A percentile compares a stretch with the other conserved stretches of the same genome.
These are phyloP conservation scores for Cydia strobilella DNA, from an alignment of 1,140 invertebrate genomes.

Conservation along the genomic window DNA sequence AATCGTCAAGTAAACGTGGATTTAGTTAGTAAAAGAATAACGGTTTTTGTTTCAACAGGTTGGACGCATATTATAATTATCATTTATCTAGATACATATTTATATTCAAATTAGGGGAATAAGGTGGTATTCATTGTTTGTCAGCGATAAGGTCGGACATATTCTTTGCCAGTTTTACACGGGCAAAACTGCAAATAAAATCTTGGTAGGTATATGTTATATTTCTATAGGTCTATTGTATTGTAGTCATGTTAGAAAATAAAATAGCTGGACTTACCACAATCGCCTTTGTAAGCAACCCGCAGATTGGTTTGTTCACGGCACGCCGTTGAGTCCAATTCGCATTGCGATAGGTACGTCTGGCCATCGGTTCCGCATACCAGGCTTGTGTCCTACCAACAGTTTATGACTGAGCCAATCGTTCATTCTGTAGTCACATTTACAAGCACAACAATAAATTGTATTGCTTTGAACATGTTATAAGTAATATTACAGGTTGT, in stretches of 20 bases:
- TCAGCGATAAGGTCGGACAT: too few relatives aligned
- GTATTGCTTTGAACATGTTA: neutral
- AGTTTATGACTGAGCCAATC: conserved; percentile 7
- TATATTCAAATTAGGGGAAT: too few relatives aligned
- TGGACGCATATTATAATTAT: neutral
- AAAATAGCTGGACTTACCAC: conserved; percentile 85
- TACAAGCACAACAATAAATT: neutral
- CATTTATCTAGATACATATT: too few relatives aligned
- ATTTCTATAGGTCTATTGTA: neutral
- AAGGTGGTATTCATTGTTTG: too few relatives aligned
- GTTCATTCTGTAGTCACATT: conserved; percentile 5
- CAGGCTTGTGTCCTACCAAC: conserved; percentile 70
- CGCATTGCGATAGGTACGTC: conserved; percentile 93
- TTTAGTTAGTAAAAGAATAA: conserved; percentile 15
- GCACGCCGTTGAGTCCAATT: conserved; percentile 92
- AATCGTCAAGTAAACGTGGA: conserved; percentile 7
- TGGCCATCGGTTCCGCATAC: conserved; percentile 94
- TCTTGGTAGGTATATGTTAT: too few relatives aligned
- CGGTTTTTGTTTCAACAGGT: neutral
- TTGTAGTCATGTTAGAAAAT: neutral
- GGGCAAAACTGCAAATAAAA: too few relatives aligned
- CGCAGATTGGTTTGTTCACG: conserved; percentile 80
- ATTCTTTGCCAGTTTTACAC: too few relatives aligned
- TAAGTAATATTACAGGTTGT: too few relatives aligned
- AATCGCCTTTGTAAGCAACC: conserved; percentile 89